Evolutionary conservation across 2,797 vertebrate genomes (phyloP).

Genomic region (Enteromius unitaeniatus): DNA sequence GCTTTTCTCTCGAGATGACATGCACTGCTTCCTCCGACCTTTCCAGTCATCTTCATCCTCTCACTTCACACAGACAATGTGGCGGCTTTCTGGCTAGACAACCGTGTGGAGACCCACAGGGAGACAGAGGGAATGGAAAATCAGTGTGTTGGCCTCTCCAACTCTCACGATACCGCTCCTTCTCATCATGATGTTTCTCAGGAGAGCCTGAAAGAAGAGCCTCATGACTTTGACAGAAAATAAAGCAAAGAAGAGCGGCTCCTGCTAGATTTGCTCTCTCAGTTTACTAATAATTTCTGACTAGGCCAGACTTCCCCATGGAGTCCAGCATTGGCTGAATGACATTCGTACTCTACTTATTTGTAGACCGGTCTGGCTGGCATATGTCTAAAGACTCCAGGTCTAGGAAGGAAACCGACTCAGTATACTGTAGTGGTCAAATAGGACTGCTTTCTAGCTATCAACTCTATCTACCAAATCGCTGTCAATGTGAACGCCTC

Average conservation of each 20-base stretch:
- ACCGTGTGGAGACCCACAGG: not conserved
- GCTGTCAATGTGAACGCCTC: constrained; percentile 21
- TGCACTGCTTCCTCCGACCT: constrained; percentile 64
- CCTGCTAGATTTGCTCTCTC: constrained; percentile 37
- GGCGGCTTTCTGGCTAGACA: constrained; percentile 14
- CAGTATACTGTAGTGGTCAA: too few relatives aligned
- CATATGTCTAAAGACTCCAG: not conserved
- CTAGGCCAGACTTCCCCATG: constrained; percentile 21
- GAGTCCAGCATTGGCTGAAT: constrained; percentile 26
- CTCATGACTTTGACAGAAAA: constrained; percentile 19
- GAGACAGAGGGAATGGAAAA: constrained; percentile 24
- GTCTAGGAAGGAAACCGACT: not conserved
- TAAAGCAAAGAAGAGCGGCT: constrained; percentile 17
- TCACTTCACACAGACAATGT: constrained; percentile 41
- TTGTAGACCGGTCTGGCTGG: constrained; percentile 22
- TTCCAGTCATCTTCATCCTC: constrained; percentile 60
- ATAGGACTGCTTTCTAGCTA: not conserved
- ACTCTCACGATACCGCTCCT: constrained; percentile 24
- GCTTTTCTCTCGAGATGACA: constrained; percentile 29
- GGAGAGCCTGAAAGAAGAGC: not conserved
- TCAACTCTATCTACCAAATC: not conserved
- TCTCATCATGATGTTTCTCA: constrained; percentile 18
- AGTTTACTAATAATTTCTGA: constrained; percentile 56
- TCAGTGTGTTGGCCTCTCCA: constrained; percentile 9
- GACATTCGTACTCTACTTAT: constrained; percentile 36